phyloP scores from a whole-genome alignment of 2,888 invertebrate species.

The Heliothis peltigera region DNA sequence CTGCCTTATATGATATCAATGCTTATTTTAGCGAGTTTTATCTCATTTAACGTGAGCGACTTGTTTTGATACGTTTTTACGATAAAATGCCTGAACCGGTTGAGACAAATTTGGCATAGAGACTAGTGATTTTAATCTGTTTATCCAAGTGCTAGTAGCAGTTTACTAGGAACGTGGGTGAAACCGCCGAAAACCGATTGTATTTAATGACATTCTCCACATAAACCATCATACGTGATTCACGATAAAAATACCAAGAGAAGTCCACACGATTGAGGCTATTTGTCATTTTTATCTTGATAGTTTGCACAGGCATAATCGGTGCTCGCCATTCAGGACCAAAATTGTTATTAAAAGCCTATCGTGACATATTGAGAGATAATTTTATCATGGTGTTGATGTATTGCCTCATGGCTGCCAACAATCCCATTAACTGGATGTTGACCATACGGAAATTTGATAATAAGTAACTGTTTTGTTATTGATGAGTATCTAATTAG shows the following conservation, averaged over 20 bases:
- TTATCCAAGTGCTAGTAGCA: neutral
- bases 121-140: too few relatives aligned
- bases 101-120: too few relatives aligned
- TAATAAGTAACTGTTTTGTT: conserved; percentile 18
- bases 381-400: conserved; percentile 66
- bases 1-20: too few relatives aligned
- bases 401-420: conserved; percentile 60
- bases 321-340: conserved; percentile 73
- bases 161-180: neutral
- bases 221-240: conserved; percentile 33
- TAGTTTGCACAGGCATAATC: conserved; percentile 79
- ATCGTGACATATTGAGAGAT: conserved; percentile 72
- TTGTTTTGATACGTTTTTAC: too few relatives aligned
- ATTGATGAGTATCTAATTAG: conserved; percentile 4
- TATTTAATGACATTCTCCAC: conserved; percentile 23
- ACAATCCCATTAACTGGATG: conserved; percentile 57
- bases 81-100: too few relatives aligned
- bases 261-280: conserved; percentile 46
- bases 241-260: conserved; percentile 48
- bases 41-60: too few relatives aligned
- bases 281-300: conserved; percentile 80
- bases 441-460: conserved; percentile 38
- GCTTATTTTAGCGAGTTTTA: too few relatives aligned
- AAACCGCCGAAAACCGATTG: neutral
- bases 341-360: conserved; percentile 80